Evolutionary conservation across 2,888 invertebrate genomes (phyloP), one percentile per base, ranked within the genome.

Genomic region (Protophormia terraenovae): DNA sequence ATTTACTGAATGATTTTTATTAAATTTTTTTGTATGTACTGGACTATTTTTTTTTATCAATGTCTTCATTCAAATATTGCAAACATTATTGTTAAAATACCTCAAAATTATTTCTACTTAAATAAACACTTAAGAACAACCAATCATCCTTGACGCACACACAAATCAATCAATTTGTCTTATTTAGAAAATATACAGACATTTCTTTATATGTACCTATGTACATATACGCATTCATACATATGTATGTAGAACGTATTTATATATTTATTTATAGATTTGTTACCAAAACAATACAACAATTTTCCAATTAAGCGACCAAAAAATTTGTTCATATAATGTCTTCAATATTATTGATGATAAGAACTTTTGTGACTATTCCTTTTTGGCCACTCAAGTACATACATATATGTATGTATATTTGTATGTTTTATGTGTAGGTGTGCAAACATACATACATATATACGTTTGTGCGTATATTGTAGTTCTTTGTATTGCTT

Each of bases 271-370:
- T n/a, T 55, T 66, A 78, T 38, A 38, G 53, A 47, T 73, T 78
- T 75, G 19, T 69, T 66, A 53, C 53, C 53, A 81, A 77, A 87
- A 89, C 88, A 88, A 88, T 88, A 89, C 86, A 90, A 89, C 90
- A 92, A 91, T 91, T 91, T 92, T 91, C 91, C 90, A 92, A 92
- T 92, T 91, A 92, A 90, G 88, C 89, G 89, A 90, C 89, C 89
- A 89, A 90, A 29, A 90, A 92, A 90, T 91, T 90, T 89, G 88
- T 89, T 89, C 91, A 91, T 91, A 90, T 91, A 89, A 90, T 90
- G 90, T 89, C 89, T 89, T 90, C 41, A 72, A 85, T 72, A 86
- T 80, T 79, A 79, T 58, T 81, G 76, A 64, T 69, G 69, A 76
- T 75, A 66, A 41, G 35, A 71, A 76, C 62, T 71, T 55, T 80